Evolutionary conservation across 2,797 vertebrate genomes (phyloP).

Genomic region (Syndactyla subalaris): DNA sequence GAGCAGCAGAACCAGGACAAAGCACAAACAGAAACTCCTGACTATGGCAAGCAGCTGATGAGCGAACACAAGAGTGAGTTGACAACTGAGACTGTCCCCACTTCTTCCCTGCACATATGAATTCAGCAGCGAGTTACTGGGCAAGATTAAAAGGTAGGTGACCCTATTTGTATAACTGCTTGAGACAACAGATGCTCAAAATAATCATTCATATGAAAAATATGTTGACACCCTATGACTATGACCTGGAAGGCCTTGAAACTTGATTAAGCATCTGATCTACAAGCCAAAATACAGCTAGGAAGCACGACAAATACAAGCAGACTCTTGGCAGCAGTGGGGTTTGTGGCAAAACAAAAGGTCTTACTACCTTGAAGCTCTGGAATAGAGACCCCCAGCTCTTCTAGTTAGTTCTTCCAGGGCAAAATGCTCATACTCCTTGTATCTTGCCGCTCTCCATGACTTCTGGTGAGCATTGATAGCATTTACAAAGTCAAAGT

Average conservation of each 20-base stretch:
- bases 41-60: not conserved
- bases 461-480: conserved; percentile 88
- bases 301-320: not conserved
- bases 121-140: not conserved
- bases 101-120: not conserved
- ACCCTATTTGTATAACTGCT: not conserved
- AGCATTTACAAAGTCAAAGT: conserved; percentile 81
- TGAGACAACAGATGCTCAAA: not conserved
- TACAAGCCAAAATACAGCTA: not conserved
- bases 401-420: conserved; percentile 82
- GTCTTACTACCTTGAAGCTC: conserved; percentile 73
- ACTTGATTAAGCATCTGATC: not conserved
- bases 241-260: not conserved
- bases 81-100: not conserved
- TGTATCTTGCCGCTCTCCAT: conserved; percentile 87
- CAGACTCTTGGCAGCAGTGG: not conserved
- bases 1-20: not conserved
- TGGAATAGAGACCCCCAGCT: conserved; percentile 84
- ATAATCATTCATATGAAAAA: not conserved
- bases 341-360: not conserved
- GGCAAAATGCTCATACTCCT: conserved; percentile 81
- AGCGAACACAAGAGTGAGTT: not conserved
- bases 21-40: not conserved
- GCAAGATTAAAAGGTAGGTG: not conserved
- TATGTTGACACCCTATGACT: not conserved